Percentiles rank a stretch among this genome's conserved stretches.
Conservation (phyloP, 64 coral and sea anemone species). For the Actinia equina region DNA sequence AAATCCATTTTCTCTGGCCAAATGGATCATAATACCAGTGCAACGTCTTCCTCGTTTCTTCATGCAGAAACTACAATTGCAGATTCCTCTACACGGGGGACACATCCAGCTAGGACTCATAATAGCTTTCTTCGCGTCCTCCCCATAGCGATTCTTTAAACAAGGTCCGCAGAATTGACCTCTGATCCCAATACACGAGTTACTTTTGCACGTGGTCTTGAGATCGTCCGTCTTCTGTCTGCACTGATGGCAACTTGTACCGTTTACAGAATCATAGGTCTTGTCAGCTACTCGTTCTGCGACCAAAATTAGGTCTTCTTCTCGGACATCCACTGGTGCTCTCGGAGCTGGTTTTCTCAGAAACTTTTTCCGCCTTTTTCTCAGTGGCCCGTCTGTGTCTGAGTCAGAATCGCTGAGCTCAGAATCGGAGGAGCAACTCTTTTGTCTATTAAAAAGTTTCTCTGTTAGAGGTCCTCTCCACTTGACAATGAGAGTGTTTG, state of each 20-base stretch:
- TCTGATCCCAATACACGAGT: slow-evolving; percentile 69
- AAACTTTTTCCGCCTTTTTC: slow-evolving; percentile 1
- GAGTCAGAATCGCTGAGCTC: slow-evolving; percentile 17
- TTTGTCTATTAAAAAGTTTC: background rate
- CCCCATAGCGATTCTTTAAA: slow-evolving; percentile 94
- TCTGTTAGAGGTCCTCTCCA: slow-evolving; percentile 51
- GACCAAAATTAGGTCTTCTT: slow-evolving; percentile 85
- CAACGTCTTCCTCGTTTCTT: slow-evolving; percentile 86
- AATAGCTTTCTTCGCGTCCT: slow-evolving; percentile 82
- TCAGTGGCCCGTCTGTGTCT: slow-evolving; percentile 30
- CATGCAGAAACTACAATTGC: slow-evolving; percentile 99
- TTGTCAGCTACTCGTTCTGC: slow-evolving; percentile 91
- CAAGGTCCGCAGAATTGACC: slow-evolving; percentile 98
- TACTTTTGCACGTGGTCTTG: slow-evolving; percentile 72
- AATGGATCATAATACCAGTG: slow-evolving; percentile 86
- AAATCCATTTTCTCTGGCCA: slow-evolving; percentile 79
- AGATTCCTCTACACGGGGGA: slow-evolving; percentile 88
- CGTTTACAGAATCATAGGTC: slow-evolving; percentile 69
- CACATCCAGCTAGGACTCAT: slow-evolving; percentile 89
- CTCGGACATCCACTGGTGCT: slow-evolving; percentile 51
- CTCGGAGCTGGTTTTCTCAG: slow-evolving; percentile 45
- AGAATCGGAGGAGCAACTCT: background rate
- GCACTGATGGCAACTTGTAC: slow-evolving; percentile 91
- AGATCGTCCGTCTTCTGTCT: slow-evolving; percentile 96
- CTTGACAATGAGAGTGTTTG: slow-evolving; percentile 72